A percentile compares a stretch with the other conserved stretches of the same genome.
Conservation (phyloP, 2,888 invertebrate species). For the Athetis lepigone region DNA sequence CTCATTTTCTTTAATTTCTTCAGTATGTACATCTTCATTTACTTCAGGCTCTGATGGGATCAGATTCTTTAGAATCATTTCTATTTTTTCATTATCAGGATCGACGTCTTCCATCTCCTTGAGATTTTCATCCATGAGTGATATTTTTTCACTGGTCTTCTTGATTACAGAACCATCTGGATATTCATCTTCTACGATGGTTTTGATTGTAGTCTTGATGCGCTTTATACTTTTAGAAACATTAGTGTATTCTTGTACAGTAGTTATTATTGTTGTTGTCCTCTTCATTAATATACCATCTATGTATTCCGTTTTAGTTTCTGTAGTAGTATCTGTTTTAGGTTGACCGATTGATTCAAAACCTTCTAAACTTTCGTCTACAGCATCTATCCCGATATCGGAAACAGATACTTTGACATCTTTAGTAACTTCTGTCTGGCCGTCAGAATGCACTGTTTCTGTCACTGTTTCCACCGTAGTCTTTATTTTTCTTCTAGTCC, state of each 20-base stretch:
- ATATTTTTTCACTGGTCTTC: slow-evolving; percentile 83
- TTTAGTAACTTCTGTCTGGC: slow-evolving; percentile 83
- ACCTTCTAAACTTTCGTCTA: slow-evolving; percentile 67
- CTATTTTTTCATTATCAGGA: slow-evolving; percentile 31
- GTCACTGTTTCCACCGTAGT: slow-evolving; percentile 83
- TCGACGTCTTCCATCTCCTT: slow-evolving; percentile 22
- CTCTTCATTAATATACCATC: slow-evolving; percentile 76
- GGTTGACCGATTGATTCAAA: slow-evolving; percentile 73
- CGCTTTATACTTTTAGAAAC: slow-evolving; percentile 56
- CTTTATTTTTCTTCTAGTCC: slow-evolving; percentile 80
- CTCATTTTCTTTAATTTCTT: slow-evolving; percentile 73
- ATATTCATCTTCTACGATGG: slow-evolving; percentile 81
- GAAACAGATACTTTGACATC: slow-evolving; percentile 83
- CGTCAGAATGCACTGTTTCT: slow-evolving; percentile 80
- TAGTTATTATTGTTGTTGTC: slow-evolving; percentile 77
- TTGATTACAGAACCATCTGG: slow-evolving; percentile 83
- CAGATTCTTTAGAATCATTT: slow-evolving; percentile 58
- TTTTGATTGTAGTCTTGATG: slow-evolving; percentile 78
- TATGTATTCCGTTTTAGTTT: slow-evolving; percentile 73
- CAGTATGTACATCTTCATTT: slow-evolving; percentile 62
- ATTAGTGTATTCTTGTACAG: slow-evolving; percentile 75
- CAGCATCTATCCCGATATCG: slow-evolving; percentile 72
- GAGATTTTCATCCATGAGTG: slow-evolving; percentile 75
- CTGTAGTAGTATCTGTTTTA: slow-evolving; percentile 70
- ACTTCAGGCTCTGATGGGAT: slow-evolving; percentile 66